These are phyloP conservation scores for Sycophila texana DNA, from an alignment of 2,888 invertebrate species.

Conservation along the genomic window DNA sequence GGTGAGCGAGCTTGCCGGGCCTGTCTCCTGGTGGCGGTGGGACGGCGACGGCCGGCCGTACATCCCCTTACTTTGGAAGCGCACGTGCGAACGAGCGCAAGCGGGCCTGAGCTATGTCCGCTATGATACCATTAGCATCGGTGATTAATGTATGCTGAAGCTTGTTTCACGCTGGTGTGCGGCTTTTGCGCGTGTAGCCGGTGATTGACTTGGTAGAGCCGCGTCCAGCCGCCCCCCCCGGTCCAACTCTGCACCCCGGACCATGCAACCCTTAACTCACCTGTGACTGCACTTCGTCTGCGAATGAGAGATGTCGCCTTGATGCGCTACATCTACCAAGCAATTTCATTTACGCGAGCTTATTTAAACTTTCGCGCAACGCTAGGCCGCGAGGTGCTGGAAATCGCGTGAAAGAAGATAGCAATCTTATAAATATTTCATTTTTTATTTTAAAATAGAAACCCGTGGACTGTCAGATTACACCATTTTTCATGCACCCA, in stretches of 20 bases:
- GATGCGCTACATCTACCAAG: background rate
- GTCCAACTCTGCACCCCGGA: too few species aligned
- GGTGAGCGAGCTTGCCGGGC: constrained; percentile 42
- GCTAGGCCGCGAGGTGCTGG: too few species aligned
- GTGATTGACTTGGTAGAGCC: constrained; percentile 67
- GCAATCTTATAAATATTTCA: too few species aligned
- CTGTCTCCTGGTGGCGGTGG: background rate
- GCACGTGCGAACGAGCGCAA: constrained; percentile 57
- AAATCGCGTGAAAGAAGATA: too few species aligned
- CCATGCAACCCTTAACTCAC: too few species aligned
- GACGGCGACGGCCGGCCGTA: too few species aligned
- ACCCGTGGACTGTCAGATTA: too few species aligned
- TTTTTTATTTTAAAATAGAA: too few species aligned
- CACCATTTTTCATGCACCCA: too few species aligned
- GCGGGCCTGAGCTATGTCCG: constrained; percentile 59
- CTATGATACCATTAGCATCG: constrained; percentile 74
- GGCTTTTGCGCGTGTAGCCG: constrained; percentile 65
- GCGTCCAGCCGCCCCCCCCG: background rate
- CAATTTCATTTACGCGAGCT: background rate
- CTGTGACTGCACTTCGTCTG: background rate
- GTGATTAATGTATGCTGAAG: constrained; percentile 74
- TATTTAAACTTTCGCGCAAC: background rate
- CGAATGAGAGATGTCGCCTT: background rate
- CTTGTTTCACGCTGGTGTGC: constrained; percentile 67
- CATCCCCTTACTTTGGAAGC: constrained; percentile 41